These are phyloP conservation scores for Smithornis capensis DNA, from an alignment of 2,113 vertebrate genomes.

Conservation along the genomic window DNA sequence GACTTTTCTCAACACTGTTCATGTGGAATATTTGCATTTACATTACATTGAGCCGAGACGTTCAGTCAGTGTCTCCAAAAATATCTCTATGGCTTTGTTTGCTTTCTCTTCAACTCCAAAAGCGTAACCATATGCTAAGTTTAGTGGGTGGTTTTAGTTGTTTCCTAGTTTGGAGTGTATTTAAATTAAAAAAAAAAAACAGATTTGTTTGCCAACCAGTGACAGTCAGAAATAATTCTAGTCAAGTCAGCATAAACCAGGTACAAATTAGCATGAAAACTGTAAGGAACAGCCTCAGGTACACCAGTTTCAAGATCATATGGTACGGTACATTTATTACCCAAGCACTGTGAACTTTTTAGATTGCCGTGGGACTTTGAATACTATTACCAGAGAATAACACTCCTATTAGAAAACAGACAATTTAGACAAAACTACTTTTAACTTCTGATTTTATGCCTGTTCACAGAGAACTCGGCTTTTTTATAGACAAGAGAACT, in stretches of 20 bases:
- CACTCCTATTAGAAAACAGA: neutral
- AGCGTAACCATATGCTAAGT: slow-evolving; percentile 10
- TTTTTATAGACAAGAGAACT: neutral
- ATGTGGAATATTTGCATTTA: neutral
- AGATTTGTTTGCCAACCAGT: neutral
- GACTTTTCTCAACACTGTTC: neutral
- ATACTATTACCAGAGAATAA: neutral
- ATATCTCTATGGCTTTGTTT: slow-evolving; percentile 24
- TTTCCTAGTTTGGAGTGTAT: slow-evolving; percentile 8
- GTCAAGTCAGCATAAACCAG: slow-evolving; percentile 7
- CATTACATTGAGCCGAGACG: neutral
- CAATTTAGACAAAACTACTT: neutral
- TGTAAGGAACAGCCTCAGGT: neutral
- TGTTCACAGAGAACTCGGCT: neutral
- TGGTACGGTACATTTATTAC: neutral
- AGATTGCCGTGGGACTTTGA: neutral
- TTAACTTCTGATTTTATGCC: neutral
- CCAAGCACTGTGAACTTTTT: neutral
- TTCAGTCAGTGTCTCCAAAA: neutral
- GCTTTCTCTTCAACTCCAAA: neutral
- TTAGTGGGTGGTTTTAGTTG: slow-evolving; percentile 10
- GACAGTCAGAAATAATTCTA: neutral
- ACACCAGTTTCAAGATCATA: neutral
- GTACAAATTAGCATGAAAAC: neutral
- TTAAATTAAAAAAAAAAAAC: neutral